Conservation (phyloP, 2,888 invertebrate species). For the Chorisops tibialis region DNA sequence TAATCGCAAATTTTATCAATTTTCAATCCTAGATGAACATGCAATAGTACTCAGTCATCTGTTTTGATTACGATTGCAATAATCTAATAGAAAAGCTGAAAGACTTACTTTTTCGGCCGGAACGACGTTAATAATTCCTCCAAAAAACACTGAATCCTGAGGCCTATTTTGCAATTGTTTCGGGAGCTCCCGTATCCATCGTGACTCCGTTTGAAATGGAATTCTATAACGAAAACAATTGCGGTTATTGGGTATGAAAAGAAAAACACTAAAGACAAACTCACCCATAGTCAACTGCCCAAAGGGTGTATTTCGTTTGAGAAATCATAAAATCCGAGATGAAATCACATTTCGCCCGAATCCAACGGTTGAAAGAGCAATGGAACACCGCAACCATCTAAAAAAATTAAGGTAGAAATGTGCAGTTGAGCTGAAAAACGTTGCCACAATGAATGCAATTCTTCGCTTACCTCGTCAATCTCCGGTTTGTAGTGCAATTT, state of each 20-base stretch:
- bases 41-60: too few species aligned
- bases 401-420: not conserved
- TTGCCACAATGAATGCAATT: not conserved
- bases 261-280: not conserved
- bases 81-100: too few species aligned
- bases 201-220: conserved; percentile 16
- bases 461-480: not conserved
- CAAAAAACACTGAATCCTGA: conserved; percentile 21
- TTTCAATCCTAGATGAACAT: too few species aligned
- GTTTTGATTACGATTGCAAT: too few species aligned
- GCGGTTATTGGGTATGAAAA: not conserved
- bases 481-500: not conserved
- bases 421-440: not conserved
- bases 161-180: conserved; percentile 2
- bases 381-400: conserved; percentile 26
- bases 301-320: conserved; percentile 14
- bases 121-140: conserved; percentile 26
- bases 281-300: conserved; percentile 33
- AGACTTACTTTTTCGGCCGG: conserved; percentile 30
- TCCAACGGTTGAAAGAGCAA: conserved; percentile 25
- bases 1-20: too few species aligned
- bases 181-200: conserved; percentile 21
- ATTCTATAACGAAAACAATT: conserved; percentile 11
- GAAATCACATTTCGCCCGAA: conserved; percentile 27
- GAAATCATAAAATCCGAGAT: not conserved